Percentiles rank a stretch among this genome's conserved stretches.
Conservation (phyloP, 2,113 vertebrate species). For the Charadrius vociferus region DNA sequence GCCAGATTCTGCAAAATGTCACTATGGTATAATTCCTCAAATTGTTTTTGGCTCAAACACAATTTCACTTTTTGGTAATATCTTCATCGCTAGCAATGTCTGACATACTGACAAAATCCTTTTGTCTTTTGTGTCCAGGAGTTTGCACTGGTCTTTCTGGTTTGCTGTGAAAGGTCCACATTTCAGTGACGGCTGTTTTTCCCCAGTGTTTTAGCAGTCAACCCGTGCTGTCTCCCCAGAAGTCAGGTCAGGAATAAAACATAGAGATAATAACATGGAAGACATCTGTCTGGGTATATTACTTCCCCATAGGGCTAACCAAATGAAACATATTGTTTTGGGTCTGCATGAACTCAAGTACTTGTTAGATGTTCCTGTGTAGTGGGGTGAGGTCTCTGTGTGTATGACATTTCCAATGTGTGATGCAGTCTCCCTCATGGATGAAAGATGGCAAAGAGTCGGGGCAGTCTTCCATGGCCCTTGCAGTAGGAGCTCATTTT, state of each 20-base stretch:
- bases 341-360: background rate
- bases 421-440: background rate
- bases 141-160: background rate
- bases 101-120: background rate
- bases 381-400: background rate
- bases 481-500: background rate
- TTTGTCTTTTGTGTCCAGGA: background rate
- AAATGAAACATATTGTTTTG: background rate
- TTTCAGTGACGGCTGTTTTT: background rate
- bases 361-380: background rate
- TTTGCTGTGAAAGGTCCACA: background rate
- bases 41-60: background rate
- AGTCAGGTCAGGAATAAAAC: background rate
- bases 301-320: background rate
- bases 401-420: fast-evolving
- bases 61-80: background rate
- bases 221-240: background rate
- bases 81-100: background rate
- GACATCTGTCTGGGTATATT: background rate
- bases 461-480: background rate
- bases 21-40: background rate
- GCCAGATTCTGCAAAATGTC: background rate
- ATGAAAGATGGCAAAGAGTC: background rate
- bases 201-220: background rate
- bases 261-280: background rate